Conservation (phyloP, 2,888 invertebrate species). For the Copidosoma aretas region DNA sequence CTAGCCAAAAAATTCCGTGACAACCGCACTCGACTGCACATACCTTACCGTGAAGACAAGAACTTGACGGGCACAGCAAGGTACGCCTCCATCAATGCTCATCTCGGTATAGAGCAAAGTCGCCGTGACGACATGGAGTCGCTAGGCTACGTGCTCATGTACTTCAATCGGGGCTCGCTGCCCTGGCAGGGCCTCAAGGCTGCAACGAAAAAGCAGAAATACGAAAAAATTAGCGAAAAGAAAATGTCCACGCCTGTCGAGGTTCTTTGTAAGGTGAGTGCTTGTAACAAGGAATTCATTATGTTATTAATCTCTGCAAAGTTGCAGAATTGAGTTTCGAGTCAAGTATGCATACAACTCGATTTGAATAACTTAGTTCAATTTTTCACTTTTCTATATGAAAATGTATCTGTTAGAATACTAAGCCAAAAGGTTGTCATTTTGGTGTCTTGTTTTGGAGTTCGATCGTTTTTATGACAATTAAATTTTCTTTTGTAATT, state of each 20-base stretch:
- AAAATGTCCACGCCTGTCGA: conserved; percentile 99
- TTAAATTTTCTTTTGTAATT: no score
- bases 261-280: conserved; percentile 88
- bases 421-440: no score
- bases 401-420: no score
- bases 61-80: conserved; percentile 89
- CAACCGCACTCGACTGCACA: conserved; percentile 89
- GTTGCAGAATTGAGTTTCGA: no score
- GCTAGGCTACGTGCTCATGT: conserved; percentile 98
- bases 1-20: conserved; percentile 99
- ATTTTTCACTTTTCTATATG: no score
- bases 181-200: conserved; percentile 99
- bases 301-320: no score
- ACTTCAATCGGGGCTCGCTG: conserved; percentile 92
- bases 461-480: no score
- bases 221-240: conserved; percentile 99
- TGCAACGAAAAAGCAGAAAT: conserved; percentile 98
- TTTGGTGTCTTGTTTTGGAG: no score
- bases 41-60: conserved; percentile 96
- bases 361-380: no score
- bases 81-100: conserved; percentile 99
- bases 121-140: conserved; percentile 99
- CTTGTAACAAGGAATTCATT: no score
- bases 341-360: no score
- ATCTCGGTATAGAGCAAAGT: conserved; percentile 98